Evolutionary conservation across 2,888 invertebrate genomes (phyloP), one percentile per base, ranked within the genome.

Genomic region (Elmis aenea): DNA sequence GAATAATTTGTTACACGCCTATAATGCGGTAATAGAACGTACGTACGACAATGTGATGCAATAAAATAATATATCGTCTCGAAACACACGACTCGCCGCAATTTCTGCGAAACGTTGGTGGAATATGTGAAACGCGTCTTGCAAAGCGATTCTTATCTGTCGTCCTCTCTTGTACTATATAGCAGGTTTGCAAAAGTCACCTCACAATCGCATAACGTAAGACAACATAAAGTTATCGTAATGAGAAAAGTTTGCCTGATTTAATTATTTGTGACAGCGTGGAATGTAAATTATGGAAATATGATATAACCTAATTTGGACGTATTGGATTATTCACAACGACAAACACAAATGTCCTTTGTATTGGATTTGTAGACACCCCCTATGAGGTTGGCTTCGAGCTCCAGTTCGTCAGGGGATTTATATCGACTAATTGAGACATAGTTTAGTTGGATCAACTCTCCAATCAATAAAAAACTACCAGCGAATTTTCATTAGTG

Each of bases 181-280:
- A 22, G 20, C 10, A 27, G 23, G 13, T 24, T n/a, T n/a, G 28
- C 27, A 26, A 15, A 34, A 40, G 36, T 36, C 33, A 41, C 33
- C 29, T 35, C 22, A 36, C 41, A 41, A 41, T 36, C 33, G 33
- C 29, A 33, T 32, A 37, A 40, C 33, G 28, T 33, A 36, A 37
- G 37, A 38, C 24, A 40, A 36, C 37, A 42, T 42, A 30, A 38
- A 42, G 42, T 42, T 31, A 38, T 38, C 31, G 49, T 54, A 54
- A 54, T 52, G 54, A 54, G 54, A 52, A 54, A 54, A 54, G 46
- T 54, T 54, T 51, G 45, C 35, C 31, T 51, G 48, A 53, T 49
- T 49, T 50, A 51, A 51, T 53, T 50, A 53, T 53, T 49, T 51
- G 48, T 45, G 48, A 48, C 50, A 47, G 48, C 45, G 46, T 40